Conservation (phyloP, 1,140 invertebrate genomes). For the Sminthurides bifidus region DNA sequence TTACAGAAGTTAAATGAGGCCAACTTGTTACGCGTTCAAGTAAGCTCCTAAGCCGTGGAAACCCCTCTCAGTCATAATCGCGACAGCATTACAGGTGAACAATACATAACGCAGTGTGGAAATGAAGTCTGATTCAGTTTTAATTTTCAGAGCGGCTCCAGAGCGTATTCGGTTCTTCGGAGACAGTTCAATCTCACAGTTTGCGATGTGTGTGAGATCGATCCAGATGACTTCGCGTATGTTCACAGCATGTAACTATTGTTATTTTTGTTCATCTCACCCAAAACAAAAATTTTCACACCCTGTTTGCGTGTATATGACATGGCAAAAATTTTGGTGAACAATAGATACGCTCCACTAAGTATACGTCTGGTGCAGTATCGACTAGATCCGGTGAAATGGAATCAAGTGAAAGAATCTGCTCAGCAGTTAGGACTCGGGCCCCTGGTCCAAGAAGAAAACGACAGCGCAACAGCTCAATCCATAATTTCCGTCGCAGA, state of each 20-base stretch:
- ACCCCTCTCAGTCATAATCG: too few relatives aligned
- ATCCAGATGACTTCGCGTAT: conserved; percentile 81
- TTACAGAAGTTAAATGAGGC: conserved; percentile 78
- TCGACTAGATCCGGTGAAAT: conserved; percentile 67
- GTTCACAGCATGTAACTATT: conserved; percentile 59
- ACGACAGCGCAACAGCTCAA: conserved; percentile 40
- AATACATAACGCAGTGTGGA: too few relatives aligned
- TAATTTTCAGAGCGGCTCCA: conserved; percentile 32
- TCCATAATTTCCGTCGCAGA: conserved; percentile 45
- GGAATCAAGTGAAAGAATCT: conserved; percentile 55
- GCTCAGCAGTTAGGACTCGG: conserved; percentile 53
- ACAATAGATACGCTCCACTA: conserved; percentile 68
- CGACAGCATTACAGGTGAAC: too few relatives aligned
- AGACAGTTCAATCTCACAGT: conserved; percentile 67
- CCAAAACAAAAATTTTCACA: too few relatives aligned
- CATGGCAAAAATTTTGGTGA: too few relatives aligned
- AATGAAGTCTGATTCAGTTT: too few relatives aligned
- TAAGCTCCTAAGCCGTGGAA: conserved; percentile 13
- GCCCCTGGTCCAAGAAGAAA: conserved; percentile 45
- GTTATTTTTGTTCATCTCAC: too few relatives aligned
- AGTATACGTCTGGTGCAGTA: conserved; percentile 76
- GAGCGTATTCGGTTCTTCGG: conserved; percentile 38
- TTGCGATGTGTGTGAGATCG: conserved; percentile 71
- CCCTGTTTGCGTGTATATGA: too few relatives aligned
- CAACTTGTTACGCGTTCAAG: conserved; percentile 62